phyloP scores from a whole-genome alignment of 1,140 invertebrate species.

The Lysiphlebus fabarum region DNA sequence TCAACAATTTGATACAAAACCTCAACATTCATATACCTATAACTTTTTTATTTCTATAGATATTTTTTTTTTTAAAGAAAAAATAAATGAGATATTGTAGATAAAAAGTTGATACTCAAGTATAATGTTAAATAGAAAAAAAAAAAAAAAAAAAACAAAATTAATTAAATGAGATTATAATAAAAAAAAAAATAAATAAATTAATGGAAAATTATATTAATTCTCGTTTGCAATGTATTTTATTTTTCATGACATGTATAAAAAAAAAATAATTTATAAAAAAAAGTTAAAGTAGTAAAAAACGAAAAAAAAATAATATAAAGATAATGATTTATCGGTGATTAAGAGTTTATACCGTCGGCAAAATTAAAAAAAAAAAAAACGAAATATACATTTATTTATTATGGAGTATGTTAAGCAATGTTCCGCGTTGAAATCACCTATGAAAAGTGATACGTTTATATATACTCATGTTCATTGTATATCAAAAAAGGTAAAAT shows the following conservation, averaged over 20 bases:
- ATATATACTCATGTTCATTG: not conserved
- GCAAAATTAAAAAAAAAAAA: not conserved
- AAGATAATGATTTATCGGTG: constrained; percentile 33
- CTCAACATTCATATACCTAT: no score
- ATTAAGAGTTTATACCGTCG: constrained; percentile 30
- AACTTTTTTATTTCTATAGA: no score
- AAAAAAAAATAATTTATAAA: constrained; percentile 10
- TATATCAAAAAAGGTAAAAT: not conserved
- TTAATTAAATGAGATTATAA: no score
- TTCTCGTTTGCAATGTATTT: not conserved
- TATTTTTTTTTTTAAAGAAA: not conserved
- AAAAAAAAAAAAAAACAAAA: not conserved
- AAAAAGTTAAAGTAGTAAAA: constrained; percentile 1
- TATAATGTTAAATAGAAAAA: not conserved
- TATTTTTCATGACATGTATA: constrained; percentile 24
- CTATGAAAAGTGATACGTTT: constrained; percentile 20
- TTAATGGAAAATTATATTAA: no score
- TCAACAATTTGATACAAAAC: no score
- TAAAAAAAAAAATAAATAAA: not conserved
- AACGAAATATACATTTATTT: no score
- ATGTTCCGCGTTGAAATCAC: constrained; percentile 18
- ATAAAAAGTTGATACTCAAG: not conserved
- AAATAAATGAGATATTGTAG: not conserved
- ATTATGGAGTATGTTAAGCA: no score
- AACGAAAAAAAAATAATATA: not conserved